Conservation (phyloP, 2,888 invertebrate species). For the Trissolcus brochymenae region DNA sequence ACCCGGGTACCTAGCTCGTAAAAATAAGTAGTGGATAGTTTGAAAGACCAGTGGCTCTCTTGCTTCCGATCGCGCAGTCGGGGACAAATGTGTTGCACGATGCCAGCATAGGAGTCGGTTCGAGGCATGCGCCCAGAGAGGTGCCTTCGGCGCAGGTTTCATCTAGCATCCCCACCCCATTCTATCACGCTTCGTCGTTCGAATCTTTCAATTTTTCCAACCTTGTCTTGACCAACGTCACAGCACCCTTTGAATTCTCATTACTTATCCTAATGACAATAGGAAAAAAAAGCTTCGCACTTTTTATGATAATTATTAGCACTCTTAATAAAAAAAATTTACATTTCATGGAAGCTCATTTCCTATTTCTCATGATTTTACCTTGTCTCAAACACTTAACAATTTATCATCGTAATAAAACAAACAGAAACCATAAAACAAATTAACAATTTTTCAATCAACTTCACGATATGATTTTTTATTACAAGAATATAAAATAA, state of each 20-base stretch:
- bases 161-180: constrained; percentile 56
- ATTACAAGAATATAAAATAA: too few relatives aligned
- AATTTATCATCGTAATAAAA: too few relatives aligned
- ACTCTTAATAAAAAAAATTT: constrained; percentile 4
- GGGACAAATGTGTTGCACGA: constrained; percentile 65
- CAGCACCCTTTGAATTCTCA: constrained; percentile 38
- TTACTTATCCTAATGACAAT: constrained; percentile 45
- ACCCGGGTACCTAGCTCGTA: constrained; percentile 39
- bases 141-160: constrained; percentile 73
- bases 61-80: constrained; percentile 65
- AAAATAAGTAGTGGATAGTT: constrained; percentile 50
- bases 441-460: background rate
- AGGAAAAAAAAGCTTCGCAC: constrained; percentile 11
- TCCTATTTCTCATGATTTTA: constrained; percentile 2
- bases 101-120: constrained; percentile 62
- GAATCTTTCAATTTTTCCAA: constrained; percentile 65
- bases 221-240: constrained; percentile 60
- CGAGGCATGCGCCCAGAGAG: constrained; percentile 71
- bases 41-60: constrained; percentile 56
- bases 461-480: too few relatives aligned
- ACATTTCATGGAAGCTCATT: constrained; percentile 5
- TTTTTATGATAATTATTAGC: constrained; percentile 46
- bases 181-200: constrained; percentile 64
- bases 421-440: background rate
- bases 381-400: background rate